Evolutionary conservation across 2,888 invertebrate species (phyloP), one percentile per base, ranked within the genome.

Genomic region (Patella pellucida): DNA sequence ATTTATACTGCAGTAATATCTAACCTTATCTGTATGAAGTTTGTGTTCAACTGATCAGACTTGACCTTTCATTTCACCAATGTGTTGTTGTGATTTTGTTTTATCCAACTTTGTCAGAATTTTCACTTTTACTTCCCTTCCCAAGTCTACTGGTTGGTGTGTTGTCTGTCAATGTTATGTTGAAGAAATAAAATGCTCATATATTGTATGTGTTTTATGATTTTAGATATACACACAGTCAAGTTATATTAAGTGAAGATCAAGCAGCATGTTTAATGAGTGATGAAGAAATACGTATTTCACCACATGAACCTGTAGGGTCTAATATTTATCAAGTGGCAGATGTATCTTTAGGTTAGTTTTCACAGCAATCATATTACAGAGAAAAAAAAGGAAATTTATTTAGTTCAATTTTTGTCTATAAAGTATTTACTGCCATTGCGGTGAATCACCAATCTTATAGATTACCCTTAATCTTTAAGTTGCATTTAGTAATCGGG

Each of bases 181-280:
- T 15, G 14, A 56, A 19, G 41, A 41, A 41, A 41, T 41, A 41
- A 9, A 9, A 41, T 41, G 7, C 41, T 41, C 9, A 41, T 41
- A 41, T 41, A 41, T 41, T 41, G 7, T 41, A 41, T 41, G 4
- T 41, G 41, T 41, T 41, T 41, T 41, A 23, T 23, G 51, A 52
- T 77, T 72, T 1, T 80, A 88, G 88, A 62, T 88, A 84, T 77
- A 70, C 78, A 2, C 77, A 79, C n/a, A 81, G 81, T 69, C 78
- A 83, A 70, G 85, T 88, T 23, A 85, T 87, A 23, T 79, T 88
- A 69, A 84, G 84, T 52, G 84, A 82, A 67, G 87, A 85, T 73
- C 88, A 88, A 71, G 88, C 87, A 23, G 76, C 77, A 0, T 82
- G 83, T 76, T 78, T 88, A 41, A 76, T 87, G 67, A 77, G 84